Evolutionary conservation across 2,797 vertebrate genomes (phyloP), one percentile per base, ranked within the genome.

Genomic region (Agapornis canus): DNA sequence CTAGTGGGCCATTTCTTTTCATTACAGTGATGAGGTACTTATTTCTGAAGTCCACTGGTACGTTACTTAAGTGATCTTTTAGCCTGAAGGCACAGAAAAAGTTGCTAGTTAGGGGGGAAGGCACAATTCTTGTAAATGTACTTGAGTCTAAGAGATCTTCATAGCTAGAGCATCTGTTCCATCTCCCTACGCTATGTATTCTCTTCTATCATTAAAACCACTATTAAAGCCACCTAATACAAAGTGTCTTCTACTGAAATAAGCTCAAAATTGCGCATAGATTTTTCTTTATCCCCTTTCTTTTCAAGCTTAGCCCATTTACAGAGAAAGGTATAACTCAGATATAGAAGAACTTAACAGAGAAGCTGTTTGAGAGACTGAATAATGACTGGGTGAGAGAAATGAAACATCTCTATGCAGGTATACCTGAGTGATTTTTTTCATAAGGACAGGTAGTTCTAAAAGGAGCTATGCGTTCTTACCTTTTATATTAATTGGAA

Each of bases 1-100:
- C 64, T 52, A 68, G 70, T 40, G 57, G 71, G 89, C 91, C 64
- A 31, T 82, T 95, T 92, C 64, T 89, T 91, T 75, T 93, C 23
- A 35, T 94, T 75, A 65, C 45, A 49, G 5, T 31, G 26, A 49
- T 39, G 81, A 92, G 77, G 31, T 75, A 57, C 82, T 89, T 92
- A 75, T 85, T 94, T 70, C 69, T 68, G 37, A 81, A 91, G 37
- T 73, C 75, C 37, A 48, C n/a, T 73, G 81, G 35, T 89, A 63
- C 5, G 19, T 88, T 91, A 40, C 56, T 87, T 81, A 71, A 65
- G 47, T 84, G 2, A 23, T 81, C 2, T 14, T 60, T 37, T 71
- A 78, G 20, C 61, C 52, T 87, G 66, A 82, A 92, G 77, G 61
- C 49, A 82, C 49, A 83, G 31, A 64, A 87, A 16, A 61, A 60